Percentiles rank a stretch among this genome's conserved stretches.
Evolutionary conservation across 2,888 invertebrate species (phyloP).

Genomic region (Archaeoteleia sp.): DNA sequence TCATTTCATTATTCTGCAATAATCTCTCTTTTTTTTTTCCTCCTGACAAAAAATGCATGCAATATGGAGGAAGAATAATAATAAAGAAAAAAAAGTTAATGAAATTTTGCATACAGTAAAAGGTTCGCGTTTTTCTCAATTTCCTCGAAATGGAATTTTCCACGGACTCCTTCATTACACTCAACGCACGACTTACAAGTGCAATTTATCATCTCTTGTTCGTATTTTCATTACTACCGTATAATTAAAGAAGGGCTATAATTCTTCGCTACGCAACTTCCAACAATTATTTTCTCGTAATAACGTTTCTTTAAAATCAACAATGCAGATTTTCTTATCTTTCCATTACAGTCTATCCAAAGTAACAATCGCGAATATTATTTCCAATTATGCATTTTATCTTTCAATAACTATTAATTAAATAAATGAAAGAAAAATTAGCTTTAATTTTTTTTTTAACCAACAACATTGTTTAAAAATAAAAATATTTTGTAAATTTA

Average conservation of each 20-base stretch:
- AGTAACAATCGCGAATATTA: too few relatives aligned
- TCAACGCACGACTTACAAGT: constrained; percentile 42
- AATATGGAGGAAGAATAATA: constrained; percentile 34
- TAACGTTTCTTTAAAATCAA: constrained; percentile 21
- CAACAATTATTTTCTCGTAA: constrained; percentile 31
- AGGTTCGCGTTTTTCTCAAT: constrained; percentile 50
- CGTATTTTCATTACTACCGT: constrained; percentile 45
- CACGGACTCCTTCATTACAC: constrained; percentile 47
- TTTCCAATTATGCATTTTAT: too few relatives aligned
- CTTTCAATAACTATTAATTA: too few relatives aligned
- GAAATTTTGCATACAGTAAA: constrained; percentile 52
- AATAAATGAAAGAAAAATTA: too few relatives aligned
- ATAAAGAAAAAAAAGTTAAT: constrained; percentile 38
- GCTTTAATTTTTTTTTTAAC: too few relatives aligned
- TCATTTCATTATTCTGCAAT: constrained; percentile 44
- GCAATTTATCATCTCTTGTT: constrained; percentile 48
- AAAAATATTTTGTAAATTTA: too few relatives aligned
- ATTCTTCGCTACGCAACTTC: constrained; percentile 21
- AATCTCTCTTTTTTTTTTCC: constrained; percentile 15
- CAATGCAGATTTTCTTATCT: too few relatives aligned
- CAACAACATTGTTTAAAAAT: too few relatives aligned
- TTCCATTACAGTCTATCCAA: too few relatives aligned
- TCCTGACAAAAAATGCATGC: constrained; percentile 42
- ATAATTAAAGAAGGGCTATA: constrained; percentile 30
- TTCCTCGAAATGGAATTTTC: constrained; percentile 46